A percentile compares a stretch with the other conserved stretches of the same genome.
Conservation (phyloP, 2,113 vertebrate species). For the Channa argus region DNA sequence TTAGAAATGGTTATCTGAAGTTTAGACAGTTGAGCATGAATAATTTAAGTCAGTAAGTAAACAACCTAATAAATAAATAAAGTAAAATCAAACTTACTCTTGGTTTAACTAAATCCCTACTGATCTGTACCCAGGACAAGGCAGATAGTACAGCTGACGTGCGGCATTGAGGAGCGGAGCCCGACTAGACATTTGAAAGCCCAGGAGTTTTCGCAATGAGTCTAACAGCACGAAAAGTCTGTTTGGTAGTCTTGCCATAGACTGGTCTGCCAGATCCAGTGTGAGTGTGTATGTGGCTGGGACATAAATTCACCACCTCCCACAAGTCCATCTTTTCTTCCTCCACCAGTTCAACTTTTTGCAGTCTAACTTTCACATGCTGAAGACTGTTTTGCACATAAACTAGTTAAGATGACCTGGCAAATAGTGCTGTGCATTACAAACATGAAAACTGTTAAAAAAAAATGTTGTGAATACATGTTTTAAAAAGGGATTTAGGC, state of each 20-base stretch:
- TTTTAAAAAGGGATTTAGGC: no score
- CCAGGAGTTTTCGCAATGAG: slow-evolving; percentile 25
- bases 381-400: background rate
- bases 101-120: slow-evolving; percentile 1
- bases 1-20: slow-evolving; percentile 33
- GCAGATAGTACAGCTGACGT: background rate
- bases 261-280: slow-evolving; percentile 12
- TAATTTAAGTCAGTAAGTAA: slow-evolving; percentile 18
- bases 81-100: background rate
- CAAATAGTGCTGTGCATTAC: background rate
- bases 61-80: slow-evolving; percentile 12
- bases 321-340: background rate
- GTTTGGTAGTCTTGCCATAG: slow-evolving; percentile 33
- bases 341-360: background rate
- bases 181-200: slow-evolving; percentile 16
- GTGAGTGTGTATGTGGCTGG: slow-evolving; percentile 5
- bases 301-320: slow-evolving; percentile 22
- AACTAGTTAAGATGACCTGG: background rate
- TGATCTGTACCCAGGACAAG: slow-evolving; percentile 16
- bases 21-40: slow-evolving; percentile 26
- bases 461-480: no score
- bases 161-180: slow-evolving; percentile 10
- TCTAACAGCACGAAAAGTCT: slow-evolving; percentile 14
- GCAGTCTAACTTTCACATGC: background rate
- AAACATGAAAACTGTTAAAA: no score